Conservation (phyloP, 2,113 vertebrate genomes). For the Jaculus jaculus region DNA sequence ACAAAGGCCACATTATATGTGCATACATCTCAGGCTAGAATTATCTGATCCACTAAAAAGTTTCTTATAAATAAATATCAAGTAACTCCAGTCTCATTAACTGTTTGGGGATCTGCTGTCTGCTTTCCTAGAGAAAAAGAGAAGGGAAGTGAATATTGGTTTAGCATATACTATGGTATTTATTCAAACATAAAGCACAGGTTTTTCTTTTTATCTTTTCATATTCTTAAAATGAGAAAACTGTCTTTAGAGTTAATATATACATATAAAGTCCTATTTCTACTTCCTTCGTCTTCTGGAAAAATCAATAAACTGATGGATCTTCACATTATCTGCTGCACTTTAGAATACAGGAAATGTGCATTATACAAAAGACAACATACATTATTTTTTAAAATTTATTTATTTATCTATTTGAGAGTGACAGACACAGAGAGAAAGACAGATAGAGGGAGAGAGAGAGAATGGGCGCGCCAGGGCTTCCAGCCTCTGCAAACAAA, state of each 20-base stretch:
- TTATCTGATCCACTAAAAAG: background rate
- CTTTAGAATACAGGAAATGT: background rate
- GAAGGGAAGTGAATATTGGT: background rate
- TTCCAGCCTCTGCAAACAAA: too few relatives aligned
- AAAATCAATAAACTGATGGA: background rate
- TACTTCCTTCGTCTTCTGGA: background rate
- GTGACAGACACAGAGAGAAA: too few relatives aligned
- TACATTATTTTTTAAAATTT: too few relatives aligned
- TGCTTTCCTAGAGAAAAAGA: background rate
- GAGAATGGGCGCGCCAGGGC: too few relatives aligned
- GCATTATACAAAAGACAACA: background rate
- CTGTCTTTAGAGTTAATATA: background rate
- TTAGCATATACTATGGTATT: background rate
- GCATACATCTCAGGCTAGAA: background rate
- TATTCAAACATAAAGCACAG: background rate
- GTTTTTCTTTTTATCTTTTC: background rate
- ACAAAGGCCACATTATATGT: background rate
- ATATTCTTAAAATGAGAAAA: background rate
- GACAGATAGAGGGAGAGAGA: too few relatives aligned
- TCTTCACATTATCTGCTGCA: background rate
- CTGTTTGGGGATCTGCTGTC: background rate
- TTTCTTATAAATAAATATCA: background rate
- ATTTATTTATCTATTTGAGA: too few relatives aligned
- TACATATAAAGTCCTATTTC: background rate
- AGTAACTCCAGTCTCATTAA: background rate